These are phyloP conservation scores for Napeogenes sylphis DNA, from an alignment of 2,888 invertebrate species.

Conservation along the genomic window DNA sequence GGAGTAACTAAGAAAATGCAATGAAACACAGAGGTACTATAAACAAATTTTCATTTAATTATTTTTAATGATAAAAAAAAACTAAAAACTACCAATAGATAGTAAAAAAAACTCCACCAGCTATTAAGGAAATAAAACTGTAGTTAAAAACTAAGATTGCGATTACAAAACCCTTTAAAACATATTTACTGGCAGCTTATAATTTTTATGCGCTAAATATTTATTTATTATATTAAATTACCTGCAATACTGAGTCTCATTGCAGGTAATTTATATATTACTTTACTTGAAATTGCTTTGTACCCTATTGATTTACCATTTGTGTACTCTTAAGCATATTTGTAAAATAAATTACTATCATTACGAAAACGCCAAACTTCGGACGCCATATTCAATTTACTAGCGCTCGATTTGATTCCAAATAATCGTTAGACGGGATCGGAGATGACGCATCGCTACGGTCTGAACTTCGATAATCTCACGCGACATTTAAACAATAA, in stretches of 20 bases:
- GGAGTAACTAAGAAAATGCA: slow-evolving; percentile 10
- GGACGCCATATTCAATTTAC: no score
- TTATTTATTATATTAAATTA: not conserved
- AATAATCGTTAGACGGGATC: no score
- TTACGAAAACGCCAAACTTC: no score
- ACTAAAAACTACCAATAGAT: slow-evolving; percentile 66
- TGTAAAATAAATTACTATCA: no score
- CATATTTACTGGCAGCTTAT: slow-evolving; percentile 32
- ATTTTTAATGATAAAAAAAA: slow-evolving; percentile 69
- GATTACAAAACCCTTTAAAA: slow-evolving; percentile 41
- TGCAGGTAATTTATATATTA: not conserved
- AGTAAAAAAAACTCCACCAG: slow-evolving; percentile 52
- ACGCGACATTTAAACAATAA: no score
- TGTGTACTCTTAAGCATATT: no score
- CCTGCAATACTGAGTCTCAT: not conserved
- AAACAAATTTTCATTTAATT: slow-evolving; percentile 56
- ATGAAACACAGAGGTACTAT: slow-evolving; percentile 45
- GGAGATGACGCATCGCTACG: no score
- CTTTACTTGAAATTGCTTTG: no score
- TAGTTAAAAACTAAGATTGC: slow-evolving; percentile 43
- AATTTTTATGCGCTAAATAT: slow-evolving; percentile 1
- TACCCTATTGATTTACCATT: no score
- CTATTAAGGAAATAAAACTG: slow-evolving; percentile 45
- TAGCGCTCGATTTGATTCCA: no score
- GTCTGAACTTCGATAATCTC: no score